Base-by-base conservation (phyloP, 1,140 invertebrate genomes). In the Formica exsecta region DNA sequence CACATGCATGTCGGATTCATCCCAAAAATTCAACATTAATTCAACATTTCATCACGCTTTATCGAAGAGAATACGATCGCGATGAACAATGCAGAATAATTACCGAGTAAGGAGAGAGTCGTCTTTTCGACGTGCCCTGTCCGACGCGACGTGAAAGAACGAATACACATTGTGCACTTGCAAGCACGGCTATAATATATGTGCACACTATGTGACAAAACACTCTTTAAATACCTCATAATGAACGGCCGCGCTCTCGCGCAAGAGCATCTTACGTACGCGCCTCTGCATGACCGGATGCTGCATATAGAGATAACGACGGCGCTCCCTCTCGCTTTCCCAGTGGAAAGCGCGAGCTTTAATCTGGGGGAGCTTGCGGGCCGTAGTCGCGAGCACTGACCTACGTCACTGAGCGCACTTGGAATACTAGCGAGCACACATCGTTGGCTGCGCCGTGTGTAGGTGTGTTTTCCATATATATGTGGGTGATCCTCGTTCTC, bases 351-450 rank as follows among this genome's bases (percentile, higher is more conserved):
- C 48, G 66, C 36, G 74, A 80, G 74, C 74, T 79, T 85, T 85
- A 87, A 68, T 76, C 65, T 73, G 41, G 22, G 32, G 19, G 36
- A 87, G 77, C 75, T 86, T 80, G 79, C 76, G 66, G 57, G 66
- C 48, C 77, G 91, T 86, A 88, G 85, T 85, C 86, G 89, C 91
- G 91, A 90, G 86, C 89, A 91, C 90, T 92, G 92, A 92, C 91
- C 91, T 92, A 92, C 90, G 92, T 90, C 89, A 92, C 90, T 89
- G 90, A 75, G 87, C 90, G 89, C 86, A 92, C 85, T 88, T 90
- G 90, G 83, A 73, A 90, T 77, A 87, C 85, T 85, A 88, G 81
- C 54, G 76, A 68, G 70, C 81, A 76, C 73, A 76, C 79, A 64
- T 16, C 65, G 85, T 70, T 54, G 62, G 25, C 32, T 41, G 65